These are phyloP conservation scores for human DNA, from an alignment of 2,113 vertebrate species.

Conservation along the genomic window GRCh38 chr2:237227001-237227500, in stretches of 20 bases:
- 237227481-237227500: background rate
- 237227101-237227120: background rate
- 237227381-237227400: background rate
- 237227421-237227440: background rate
- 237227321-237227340: accelerated
- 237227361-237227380: no score
- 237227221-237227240: no score
- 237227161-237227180: background rate
- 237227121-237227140: no score
- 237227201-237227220: background rate
- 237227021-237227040: no score
- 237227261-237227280: background rate
- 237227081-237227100: accelerated
- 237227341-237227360: background rate
- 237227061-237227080: accelerated
- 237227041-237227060: no score
- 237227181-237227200: background rate
- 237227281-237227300: background rate
- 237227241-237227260: background rate
- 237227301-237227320: accelerated
- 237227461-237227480: background rate
- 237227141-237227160: accelerated
- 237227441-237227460: background rate
- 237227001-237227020: background rate
- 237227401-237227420: no score